phyloP scores from a whole-genome alignment of 2,888 invertebrate species.

The Ophion ventricosus region DNA sequence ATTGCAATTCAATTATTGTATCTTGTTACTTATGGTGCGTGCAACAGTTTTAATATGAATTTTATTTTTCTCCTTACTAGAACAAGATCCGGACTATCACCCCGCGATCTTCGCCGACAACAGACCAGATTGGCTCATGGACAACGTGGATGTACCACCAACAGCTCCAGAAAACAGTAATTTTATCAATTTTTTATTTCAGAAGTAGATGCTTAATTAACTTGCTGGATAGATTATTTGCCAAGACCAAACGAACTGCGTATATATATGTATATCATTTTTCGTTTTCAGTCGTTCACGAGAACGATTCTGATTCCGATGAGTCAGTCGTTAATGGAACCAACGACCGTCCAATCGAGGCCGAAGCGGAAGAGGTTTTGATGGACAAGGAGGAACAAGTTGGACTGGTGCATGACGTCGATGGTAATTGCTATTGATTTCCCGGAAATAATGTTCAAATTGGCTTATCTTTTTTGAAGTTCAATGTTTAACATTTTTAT shows the following conservation, averaged over 20 bases:
- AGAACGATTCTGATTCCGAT: constrained; percentile 1
- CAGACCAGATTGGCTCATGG: constrained; percentile 4
- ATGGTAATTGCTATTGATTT: not conserved
- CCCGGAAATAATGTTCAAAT: not conserved
- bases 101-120: not conserved
- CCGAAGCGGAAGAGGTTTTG: not conserved
- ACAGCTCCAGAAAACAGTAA: constrained; percentile 9
- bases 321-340: not conserved
- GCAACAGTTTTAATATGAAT: not conserved
- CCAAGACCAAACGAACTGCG: not conserved
- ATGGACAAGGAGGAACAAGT: not conserved
- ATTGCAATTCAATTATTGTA: constrained; percentile 4
- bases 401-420: not conserved
- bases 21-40: not conserved
- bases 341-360: constrained; percentile 1
- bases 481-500: not conserved
- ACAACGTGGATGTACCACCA: not conserved
- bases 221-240: no score
- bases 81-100: constrained; percentile 24
- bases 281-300: not conserved
- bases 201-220: no score
- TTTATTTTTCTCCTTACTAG: not conserved
- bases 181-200: constrained; percentile 12
- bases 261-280: not conserved
- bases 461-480: not conserved